Evolutionary conservation across 23 tunicate species (phyloP), one percentile per base, ranked within the genome.

Genomic region (Ascidia mentula): DNA sequence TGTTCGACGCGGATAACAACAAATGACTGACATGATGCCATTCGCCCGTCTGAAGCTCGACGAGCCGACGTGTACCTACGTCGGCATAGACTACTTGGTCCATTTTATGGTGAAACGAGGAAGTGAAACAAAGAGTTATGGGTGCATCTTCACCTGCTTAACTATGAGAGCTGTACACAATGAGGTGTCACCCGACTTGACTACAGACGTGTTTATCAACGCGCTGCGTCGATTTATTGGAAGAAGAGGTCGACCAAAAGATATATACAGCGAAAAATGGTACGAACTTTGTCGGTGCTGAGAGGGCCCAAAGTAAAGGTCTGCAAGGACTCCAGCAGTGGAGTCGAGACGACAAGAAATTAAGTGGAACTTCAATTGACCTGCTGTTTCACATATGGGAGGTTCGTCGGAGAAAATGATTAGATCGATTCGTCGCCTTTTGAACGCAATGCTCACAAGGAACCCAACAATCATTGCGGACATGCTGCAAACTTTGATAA

Each of bases 281-380:
- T n/a, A 82, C 86, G 7, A 82, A 82, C 80, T 39, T 82, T 30
- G 79, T 73, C 18, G 69, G 79, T 32, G 79, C 80, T 0, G 80
- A 82, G 18, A 9, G 61, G 6, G 46, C 37, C 32, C 69, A 83
- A 46, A 60, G 71, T 34, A 31, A 71, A 6, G 38, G 30, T 3
- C 38, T n/a, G n/a, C n/a, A n/a, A n/a, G n/a, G n/a, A n/a, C n/a
- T n/a, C n/a, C n/a, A n/a, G n/a, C n/a, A n/a, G n/a, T n/a, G n/a
- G n/a, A 33, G n/a, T 9, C 32, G 37, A 34, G 30, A 2, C 85
- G 38, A 35, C 37, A 81, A 20, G 34, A 79, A 12, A 36, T 31
- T 13, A 28, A 81, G 42, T 81, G 45, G 65, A 81, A 24, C 24
- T 81, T 69, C 38, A 37, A 70, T 12, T 26, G 34, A 1, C 59